Base-by-base conservation (phyloP, 2,888 invertebrate genomes). In the Tiliacea citrago region DNA sequence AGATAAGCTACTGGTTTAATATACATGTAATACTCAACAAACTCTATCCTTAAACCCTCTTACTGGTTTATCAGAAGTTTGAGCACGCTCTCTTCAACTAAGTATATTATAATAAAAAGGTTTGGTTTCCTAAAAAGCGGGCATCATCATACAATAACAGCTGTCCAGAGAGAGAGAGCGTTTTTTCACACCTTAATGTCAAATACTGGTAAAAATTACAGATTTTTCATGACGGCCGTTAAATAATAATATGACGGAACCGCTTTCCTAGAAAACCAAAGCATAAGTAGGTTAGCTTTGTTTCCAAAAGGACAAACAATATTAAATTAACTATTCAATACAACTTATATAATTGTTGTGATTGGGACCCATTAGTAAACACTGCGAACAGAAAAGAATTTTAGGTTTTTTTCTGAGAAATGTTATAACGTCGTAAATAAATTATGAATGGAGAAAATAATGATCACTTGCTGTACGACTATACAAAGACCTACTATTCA, bases 1-100 rank as follows among this genome's bases (percentile, higher is more conserved):
- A 78, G 63, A 58, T 76, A 77, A 79, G 71, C 63, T 83, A 60
- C 69, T 79, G 71, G 66, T 79, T 79, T 79, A 79, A 82, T 79
- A 77, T 29, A 62, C 82, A 51, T 57, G 29, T 35, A 58, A 63
- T 58, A 49, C 9, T 49, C 39, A 58, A 70, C 24, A 10, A 67
- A 69, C 45, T 49, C 10, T 13, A 49, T 16, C 12, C 35, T 51
- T 29, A 16, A 4, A 21, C 42, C 47, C 21, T 49, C 16, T 42
- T 49, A 69, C 35, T 69, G 6, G 55, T 24, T 51, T 16, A 70
- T 35, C 35, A 58, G 24, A 45, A 60, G 42, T 55, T 63, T 55
- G 3, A 24, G 21, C 1, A 45, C 12, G 4, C 8, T 13, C 49
- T 51, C 12, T 55, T 6, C 1, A 57, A 24, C 12, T 53, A 12